phyloP scores from a whole-genome alignment of 2,797 vertebrate species.

The Notolepis coatsorum region DNA sequence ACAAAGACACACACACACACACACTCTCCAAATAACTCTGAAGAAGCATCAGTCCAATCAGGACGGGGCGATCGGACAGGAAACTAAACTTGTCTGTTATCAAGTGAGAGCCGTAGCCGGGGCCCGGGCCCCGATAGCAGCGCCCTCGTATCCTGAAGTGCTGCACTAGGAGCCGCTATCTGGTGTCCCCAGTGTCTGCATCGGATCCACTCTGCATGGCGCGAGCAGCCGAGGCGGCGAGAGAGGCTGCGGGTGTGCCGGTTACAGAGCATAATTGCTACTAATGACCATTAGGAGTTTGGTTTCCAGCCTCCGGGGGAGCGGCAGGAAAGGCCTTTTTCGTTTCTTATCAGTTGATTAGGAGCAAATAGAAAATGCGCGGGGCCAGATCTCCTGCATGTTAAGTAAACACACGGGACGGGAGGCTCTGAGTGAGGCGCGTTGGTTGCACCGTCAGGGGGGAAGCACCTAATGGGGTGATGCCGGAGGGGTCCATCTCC shows the following conservation, averaged over 20 bases:
- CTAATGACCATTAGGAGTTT: slow-evolving; percentile 87
- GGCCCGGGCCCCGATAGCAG: slow-evolving; percentile 1
- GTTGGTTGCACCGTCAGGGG: slow-evolving; percentile 72
- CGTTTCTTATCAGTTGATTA: slow-evolving; percentile 88
- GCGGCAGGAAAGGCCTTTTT: slow-evolving; percentile 76
- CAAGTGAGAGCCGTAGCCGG: slow-evolving; percentile 22
- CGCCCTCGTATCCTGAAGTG: slow-evolving; percentile 31
- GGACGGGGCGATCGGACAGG: slow-evolving; percentile 48
- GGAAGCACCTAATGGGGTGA: slow-evolving; percentile 76
- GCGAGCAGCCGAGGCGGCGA: slow-evolving; percentile 56
- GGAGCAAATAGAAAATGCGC: slow-evolving; percentile 83
- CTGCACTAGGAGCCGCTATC: slow-evolving; percentile 38
- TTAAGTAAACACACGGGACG: slow-evolving; percentile 85
- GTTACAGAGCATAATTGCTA: slow-evolving; percentile 82
- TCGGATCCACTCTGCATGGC: slow-evolving; percentile 25
- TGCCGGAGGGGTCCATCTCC: slow-evolving; percentile 64
- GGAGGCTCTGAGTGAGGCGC: slow-evolving; percentile 71
- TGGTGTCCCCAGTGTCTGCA: slow-evolving; percentile 43
- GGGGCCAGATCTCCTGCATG: slow-evolving; percentile 81
- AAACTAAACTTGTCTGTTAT: slow-evolving; percentile 60
- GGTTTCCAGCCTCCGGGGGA: slow-evolving; percentile 80
- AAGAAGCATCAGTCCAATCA: slow-evolving; percentile 22
- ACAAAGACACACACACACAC: neutral
- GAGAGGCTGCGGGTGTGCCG: slow-evolving; percentile 66
- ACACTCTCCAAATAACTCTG: slow-evolving; percentile 21